A percentile compares a stretch with the other conserved stretches of the same genome.
These are phyloP conservation scores for Homalodisca vitripennis DNA, from an alignment of 1,140 invertebrate genomes.

Conservation along the genomic window DNA sequence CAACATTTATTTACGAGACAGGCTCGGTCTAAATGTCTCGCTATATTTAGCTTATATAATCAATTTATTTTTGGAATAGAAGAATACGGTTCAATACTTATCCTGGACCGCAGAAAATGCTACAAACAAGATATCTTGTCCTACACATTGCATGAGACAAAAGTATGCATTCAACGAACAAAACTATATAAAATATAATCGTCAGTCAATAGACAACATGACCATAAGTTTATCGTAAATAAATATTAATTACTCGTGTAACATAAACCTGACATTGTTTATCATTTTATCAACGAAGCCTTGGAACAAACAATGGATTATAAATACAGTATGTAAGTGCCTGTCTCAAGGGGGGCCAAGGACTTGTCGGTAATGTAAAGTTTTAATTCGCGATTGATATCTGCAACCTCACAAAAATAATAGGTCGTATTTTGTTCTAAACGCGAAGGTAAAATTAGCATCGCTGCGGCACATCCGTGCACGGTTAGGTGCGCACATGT, in stretches of 20 bases:
- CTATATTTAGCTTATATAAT: too few relatives aligned
- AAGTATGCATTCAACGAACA: too few relatives aligned
- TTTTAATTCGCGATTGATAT: not conserved
- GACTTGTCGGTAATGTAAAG: not conserved
- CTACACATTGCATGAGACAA: too few relatives aligned
- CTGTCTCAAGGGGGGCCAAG: too few relatives aligned
- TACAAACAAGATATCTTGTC: too few relatives aligned
- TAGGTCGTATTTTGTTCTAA: not conserved
- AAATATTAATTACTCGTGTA: not conserved
- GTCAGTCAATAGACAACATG: not conserved
- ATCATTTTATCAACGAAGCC: not conserved
- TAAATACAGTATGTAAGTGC: too few relatives aligned
- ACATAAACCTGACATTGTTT: not conserved
- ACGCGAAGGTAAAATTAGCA: not conserved
- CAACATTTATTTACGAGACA: too few relatives aligned
- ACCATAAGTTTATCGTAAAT: not conserved
- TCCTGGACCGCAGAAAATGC: too few relatives aligned
- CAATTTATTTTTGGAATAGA: too few relatives aligned
- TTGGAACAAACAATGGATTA: not conserved
- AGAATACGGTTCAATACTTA: too few relatives aligned
- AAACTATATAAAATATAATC: not conserved
- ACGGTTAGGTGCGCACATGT: too few relatives aligned
- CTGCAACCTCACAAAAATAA: not conserved
- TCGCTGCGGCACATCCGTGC: not conserved
- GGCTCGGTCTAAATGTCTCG: too few relatives aligned